phyloP scores from a whole-genome alignment of 1,140 invertebrate species.

The Drosophila orosa region DNA sequence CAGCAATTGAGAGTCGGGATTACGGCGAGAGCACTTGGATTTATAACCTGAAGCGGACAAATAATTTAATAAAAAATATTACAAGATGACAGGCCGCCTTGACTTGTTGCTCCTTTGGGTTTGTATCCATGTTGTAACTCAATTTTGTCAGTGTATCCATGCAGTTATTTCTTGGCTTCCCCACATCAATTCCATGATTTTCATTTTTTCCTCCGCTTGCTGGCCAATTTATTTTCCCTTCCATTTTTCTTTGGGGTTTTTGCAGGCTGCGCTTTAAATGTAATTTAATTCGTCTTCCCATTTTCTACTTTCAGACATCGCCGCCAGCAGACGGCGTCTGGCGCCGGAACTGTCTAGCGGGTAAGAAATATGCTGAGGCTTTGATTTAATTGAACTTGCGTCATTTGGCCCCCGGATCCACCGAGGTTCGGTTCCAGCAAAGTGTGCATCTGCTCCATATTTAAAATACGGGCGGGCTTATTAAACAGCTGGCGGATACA shows the following conservation, averaged over 20 bases:
- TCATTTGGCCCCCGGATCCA: conserved; percentile 26
- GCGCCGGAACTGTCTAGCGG: conserved; percentile 80
- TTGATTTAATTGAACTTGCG: conserved; percentile 79
- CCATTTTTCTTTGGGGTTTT: conserved; percentile 39
- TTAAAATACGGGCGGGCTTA: conserved; percentile 71
- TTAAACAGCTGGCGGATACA: conserved; percentile 52
- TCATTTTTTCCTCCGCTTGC: conserved; percentile 24
- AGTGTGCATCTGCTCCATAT: conserved; percentile 65
- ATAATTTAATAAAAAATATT: conserved; percentile 37
- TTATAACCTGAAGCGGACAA: conserved; percentile 24
- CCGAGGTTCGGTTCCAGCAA: background rate
- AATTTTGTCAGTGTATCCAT: conserved; percentile 24
- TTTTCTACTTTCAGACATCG: conserved; percentile 72
- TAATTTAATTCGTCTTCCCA: conserved; percentile 82
- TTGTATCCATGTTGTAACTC: background rate
- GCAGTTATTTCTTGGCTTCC: conserved; percentile 23
- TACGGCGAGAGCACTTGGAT: conserved; percentile 25
- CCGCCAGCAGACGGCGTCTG: conserved; percentile 78
- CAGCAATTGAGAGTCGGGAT: conserved; percentile 33
- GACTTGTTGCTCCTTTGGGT: conserved; percentile 8
- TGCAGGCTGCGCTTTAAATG: conserved; percentile 67
- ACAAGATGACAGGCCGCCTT: background rate
- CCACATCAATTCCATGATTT: conserved; percentile 48
- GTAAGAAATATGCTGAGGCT: conserved; percentile 79
- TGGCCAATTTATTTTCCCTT: conserved; percentile 44